A percentile compares a stretch with the other conserved stretches of the same genome.
Evolutionary conservation across 2,113 vertebrate species (phyloP).

Genomic region (Sarotherodon lohbergeri): DNA sequence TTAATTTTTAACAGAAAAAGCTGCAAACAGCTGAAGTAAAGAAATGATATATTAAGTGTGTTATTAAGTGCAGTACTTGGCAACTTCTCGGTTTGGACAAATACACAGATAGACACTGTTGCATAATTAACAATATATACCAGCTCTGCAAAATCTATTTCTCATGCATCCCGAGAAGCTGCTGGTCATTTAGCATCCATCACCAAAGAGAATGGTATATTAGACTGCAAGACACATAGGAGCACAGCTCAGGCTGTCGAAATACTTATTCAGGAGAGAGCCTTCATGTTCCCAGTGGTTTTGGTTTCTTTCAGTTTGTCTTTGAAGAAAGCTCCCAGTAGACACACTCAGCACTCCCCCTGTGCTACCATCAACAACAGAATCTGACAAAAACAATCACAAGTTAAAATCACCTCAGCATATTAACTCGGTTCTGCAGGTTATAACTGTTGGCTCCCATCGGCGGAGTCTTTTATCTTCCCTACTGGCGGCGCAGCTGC

Average conservation of each 20-base stretch:
- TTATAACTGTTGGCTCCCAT: not conserved
- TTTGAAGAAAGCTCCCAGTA: not conserved
- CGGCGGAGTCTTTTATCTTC: not conserved
- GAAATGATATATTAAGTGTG: not conserved
- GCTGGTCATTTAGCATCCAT: not conserved
- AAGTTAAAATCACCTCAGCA: not conserved
- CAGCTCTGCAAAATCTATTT: not conserved
- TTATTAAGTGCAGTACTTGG: not conserved
- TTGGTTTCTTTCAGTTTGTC: not conserved
- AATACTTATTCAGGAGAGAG: not conserved
- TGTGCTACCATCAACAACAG: not conserved
- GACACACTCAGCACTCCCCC: not conserved
- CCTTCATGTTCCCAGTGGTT: not conserved
- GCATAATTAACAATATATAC: not conserved
- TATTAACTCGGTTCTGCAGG: not conserved
- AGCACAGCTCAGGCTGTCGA: not conserved
- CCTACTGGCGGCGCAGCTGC: not conserved
- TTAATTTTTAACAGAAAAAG: not conserved
- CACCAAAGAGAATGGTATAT: not conserved
- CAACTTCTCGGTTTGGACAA: not conserved
- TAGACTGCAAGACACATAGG: not conserved
- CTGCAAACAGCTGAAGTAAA: not conserved
- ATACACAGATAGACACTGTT: not conserved
- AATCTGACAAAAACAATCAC: slow-evolving; percentile 16
- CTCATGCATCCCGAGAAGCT: not conserved